Evolutionary conservation across 1,140 invertebrate species (phyloP).

Genomic region (Ptiloglossa arizonensis): DNA sequence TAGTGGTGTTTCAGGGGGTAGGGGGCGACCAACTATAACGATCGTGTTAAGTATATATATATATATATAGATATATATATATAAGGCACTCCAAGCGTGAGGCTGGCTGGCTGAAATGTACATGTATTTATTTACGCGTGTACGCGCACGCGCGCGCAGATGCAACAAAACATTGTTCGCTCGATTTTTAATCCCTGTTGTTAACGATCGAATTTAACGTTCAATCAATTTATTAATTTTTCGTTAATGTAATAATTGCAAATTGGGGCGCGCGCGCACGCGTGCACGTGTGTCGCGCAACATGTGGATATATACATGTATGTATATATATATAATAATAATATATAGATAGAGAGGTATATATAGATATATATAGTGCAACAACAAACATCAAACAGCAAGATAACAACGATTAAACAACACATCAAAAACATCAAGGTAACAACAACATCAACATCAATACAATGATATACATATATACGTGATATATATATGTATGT

Average conservation of each 20-base stretch:
- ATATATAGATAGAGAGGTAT: slow-evolving; percentile 44
- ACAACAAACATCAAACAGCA: slow-evolving; percentile 82
- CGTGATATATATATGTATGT: slow-evolving; percentile 68
- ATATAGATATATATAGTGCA: slow-evolving; percentile 74
- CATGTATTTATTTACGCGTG: slow-evolving; percentile 63
- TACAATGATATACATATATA: slow-evolving; percentile 72
- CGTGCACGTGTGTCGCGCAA: slow-evolving; percentile 26
- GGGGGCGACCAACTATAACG: slow-evolving; percentile 54
- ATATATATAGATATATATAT: slow-evolving; percentile 57
- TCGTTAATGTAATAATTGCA: too few species aligned
- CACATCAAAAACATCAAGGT: slow-evolving; percentile 79
- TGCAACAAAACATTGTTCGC: too few species aligned
- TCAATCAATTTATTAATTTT: too few species aligned
- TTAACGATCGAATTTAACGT: too few species aligned
- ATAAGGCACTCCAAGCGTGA: slow-evolving; percentile 78
- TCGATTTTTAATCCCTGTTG: too few species aligned
- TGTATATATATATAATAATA: slow-evolving; percentile 47
- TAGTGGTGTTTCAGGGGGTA: slow-evolving; percentile 59
- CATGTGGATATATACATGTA: slow-evolving; percentile 45
- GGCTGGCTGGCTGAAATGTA: slow-evolving; percentile 74
- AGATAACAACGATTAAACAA: slow-evolving; percentile 81
- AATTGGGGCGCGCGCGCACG: slow-evolving; percentile 1
- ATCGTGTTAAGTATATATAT: slow-evolving; percentile 56
- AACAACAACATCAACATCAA: slow-evolving; percentile 80
- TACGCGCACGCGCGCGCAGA: slow-evolving; percentile 27